A percentile compares a stretch with the other conserved stretches of the same genome.
Conservation (phyloP, 2,113 vertebrate species). For the Nannospalax galili region DNA sequence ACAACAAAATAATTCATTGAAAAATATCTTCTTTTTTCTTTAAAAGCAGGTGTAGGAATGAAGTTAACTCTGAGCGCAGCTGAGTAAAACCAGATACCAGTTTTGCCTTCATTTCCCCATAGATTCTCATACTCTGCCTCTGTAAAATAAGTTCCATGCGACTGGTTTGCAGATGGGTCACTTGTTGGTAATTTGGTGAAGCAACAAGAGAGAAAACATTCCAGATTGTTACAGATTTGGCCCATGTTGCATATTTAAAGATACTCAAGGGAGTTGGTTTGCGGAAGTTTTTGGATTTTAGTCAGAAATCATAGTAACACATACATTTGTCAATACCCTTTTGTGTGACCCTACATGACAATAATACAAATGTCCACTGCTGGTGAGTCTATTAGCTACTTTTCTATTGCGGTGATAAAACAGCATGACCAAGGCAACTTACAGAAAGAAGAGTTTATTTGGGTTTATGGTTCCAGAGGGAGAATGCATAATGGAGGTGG, state of each 20-base stretch:
- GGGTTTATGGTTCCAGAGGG: no score
- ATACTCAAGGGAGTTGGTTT: neutral
- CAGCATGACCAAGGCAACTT: no score
- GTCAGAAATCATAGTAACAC: neutral
- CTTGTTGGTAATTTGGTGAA: constrained; percentile 19
- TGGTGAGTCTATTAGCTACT: no score
- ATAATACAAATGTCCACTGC: neutral
- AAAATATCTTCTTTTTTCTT: constrained; percentile 46
- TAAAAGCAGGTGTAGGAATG: neutral
- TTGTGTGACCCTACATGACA: neutral
- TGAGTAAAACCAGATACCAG: neutral
- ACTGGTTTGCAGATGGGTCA: constrained; percentile 7
- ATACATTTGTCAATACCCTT: neutral
- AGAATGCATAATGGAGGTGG: no score
- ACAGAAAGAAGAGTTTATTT: no score
- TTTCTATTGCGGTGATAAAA: no score
- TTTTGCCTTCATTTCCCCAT: neutral
- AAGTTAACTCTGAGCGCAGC: neutral
- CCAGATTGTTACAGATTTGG: neutral
- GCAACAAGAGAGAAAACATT: neutral
- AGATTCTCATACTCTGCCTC: constrained; percentile 10
- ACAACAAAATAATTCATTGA: neutral
- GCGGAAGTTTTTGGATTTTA: neutral
- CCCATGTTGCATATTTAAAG: neutral
- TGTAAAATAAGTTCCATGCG: constrained; percentile 35